Base-by-base conservation (phyloP, 2,797 vertebrate genomes). In the Nasua narica region DNA sequence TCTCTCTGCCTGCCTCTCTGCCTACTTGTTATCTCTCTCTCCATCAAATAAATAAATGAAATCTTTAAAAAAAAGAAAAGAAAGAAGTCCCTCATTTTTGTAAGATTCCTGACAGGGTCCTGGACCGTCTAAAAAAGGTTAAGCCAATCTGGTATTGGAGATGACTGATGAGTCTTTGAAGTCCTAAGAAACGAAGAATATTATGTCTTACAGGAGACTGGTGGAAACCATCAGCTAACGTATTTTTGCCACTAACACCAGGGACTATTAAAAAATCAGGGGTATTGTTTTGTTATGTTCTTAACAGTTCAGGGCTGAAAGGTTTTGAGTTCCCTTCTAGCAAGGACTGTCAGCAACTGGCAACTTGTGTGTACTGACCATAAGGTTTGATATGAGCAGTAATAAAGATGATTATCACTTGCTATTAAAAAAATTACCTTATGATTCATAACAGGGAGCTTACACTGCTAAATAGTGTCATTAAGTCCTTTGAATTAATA, bases 391-490 rank as follows among this genome's bases (percentile, higher is more conserved):
- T 56, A 74, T 18, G 50, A 83, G 9, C 1, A 86, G 14, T 52
- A 92, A 90, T 67, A 82, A 95, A 95, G 83, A 70, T 77, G 40
- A 90, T 56, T 79, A 94, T 23, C 79, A 88, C 82, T 0, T 27
- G 25, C 13, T 86, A 32, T 27, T 67, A 67, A n/a, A 43, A 74
- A 96, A 87, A 89, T 60, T 27, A 85, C 69, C 35, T 32, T 8
- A 77, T 82, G 56, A 77, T 23, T 77, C 40, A 56, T 12, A 94
- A 65, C 2, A 79, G 32, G 32, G 35, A 46, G 5, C 16, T 70
- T 52, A 37, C 5, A 50, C 7, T 76, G 13, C 58, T 93, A 58
- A 87, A 58, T 1, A 70, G 21, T 40, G 37, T 46, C 43, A 72
- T 27, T 35, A 50, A 43, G 16, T n/a, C 89, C 58, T 90, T 78